Conservation (phyloP, 92 coral and sea anemone genomes). For the Plumapathes pennacea region DNA sequence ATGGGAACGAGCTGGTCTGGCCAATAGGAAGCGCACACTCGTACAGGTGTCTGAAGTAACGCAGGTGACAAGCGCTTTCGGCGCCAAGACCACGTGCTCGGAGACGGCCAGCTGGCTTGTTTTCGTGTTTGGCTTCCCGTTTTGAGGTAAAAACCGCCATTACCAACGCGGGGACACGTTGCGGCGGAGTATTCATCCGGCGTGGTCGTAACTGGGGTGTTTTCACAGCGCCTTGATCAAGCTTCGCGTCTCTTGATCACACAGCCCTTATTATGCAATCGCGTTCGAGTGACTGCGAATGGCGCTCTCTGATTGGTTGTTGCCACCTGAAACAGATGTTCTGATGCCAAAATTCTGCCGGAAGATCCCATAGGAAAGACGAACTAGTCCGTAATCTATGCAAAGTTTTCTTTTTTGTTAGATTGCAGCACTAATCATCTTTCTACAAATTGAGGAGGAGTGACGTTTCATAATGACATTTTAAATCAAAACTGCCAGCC, state of each 20-base stretch:
- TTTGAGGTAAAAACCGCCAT: slow-evolving; percentile 48
- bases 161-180: slow-evolving; percentile 67
- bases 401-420: too few species aligned
- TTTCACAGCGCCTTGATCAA: slow-evolving; percentile 1
- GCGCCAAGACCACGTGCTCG: slow-evolving; percentile 84
- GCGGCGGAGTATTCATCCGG: slow-evolving; percentile 84
- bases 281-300: slow-evolving; percentile 43
- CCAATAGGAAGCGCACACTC: slow-evolving; percentile 66
- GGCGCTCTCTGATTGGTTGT: slow-evolving; percentile 74
- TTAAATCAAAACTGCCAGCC: too few species aligned
- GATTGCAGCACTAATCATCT: too few species aligned
- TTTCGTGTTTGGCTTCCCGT: slow-evolving; percentile 51
- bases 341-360: slow-evolving; percentile 56
- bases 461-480: too few species aligned
- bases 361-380: slow-evolving; percentile 88
- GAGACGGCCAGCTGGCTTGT: slow-evolving; percentile 90
- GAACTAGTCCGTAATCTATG: too few species aligned
- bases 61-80: slow-evolving; percentile 83
- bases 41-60: slow-evolving; percentile 71
- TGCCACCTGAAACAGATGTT: slow-evolving; percentile 96
- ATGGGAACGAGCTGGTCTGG: slow-evolving; percentile 56
- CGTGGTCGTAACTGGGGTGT: background rate
- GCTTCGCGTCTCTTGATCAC: slow-evolving; percentile 1
- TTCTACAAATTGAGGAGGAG: too few species aligned
- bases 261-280: slow-evolving; percentile 61